Base-by-base conservation (phyloP, 2,113 vertebrate species). In the Urocolius indicus region DNA sequence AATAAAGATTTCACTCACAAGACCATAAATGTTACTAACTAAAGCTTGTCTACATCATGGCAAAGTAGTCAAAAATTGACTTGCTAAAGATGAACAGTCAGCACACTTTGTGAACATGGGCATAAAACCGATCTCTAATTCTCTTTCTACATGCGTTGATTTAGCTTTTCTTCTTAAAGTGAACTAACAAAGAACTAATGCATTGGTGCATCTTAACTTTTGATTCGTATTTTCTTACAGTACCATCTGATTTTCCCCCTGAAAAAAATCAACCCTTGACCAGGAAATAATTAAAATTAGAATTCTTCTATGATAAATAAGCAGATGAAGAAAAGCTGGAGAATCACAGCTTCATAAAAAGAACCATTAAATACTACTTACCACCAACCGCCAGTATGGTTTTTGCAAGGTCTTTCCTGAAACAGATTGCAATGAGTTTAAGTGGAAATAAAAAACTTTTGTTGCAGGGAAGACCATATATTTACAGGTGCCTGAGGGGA, bases 401-500 rank as follows among this genome's bases (percentile, higher is more conserved):
- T 97, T 97, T 98, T 84, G 98, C 98, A 91, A 99, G 90, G 65
- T 98, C 95, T 93, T 98, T 97, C 97, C 99, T 99, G 97, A 88
- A 98, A 98, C 8, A 69, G 29, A 79, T 93, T 4, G 18, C 5
- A 80, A 73, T 1, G 3, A 48, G 20, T 95, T 86, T 79, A 66
- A 80, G 29, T 7, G 11, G 38, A 88, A 84, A 52, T 34, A 62
- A 67, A 17, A 36, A 52, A 19, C 7, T 63, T 3, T 6, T 45
- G 3, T 15, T 27, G 11, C 52, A 59, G 19, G 18, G 18, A 30
- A 57, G 24, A 32, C 4, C 13, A 12, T 87, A 79, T 19, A 58
- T 27, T 24, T n/a, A 32, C 49, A 45, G 24, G 20, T 48, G 6
- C 3, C 16, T 22, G 23, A 65, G 3, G 18, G 6, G 24, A 93